Conservation (phyloP, 2,888 invertebrate genomes). For the Salpingus planirostris region DNA sequence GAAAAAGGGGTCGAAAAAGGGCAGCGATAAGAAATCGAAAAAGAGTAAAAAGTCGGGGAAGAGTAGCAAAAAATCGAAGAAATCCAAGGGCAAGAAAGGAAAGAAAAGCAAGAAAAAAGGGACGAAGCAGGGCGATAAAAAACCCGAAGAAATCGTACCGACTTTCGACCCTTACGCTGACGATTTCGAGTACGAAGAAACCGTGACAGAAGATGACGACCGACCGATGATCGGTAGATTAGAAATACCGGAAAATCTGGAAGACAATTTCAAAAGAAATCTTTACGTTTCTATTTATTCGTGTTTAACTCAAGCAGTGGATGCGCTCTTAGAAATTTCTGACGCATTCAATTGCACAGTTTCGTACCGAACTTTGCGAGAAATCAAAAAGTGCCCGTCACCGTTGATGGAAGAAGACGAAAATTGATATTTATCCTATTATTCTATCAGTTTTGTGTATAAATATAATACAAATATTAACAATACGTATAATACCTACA, state of each 20-base stretch:
- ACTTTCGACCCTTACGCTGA: constrained; percentile 8
- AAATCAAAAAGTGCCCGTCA: too few species aligned
- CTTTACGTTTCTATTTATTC: constrained; percentile 7
- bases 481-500: too few species aligned
- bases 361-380: too few species aligned
- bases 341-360: too few species aligned
- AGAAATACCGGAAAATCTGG: background rate
- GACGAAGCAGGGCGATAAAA: background rate
- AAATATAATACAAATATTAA: too few species aligned
- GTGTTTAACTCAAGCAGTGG: constrained; percentile 6
- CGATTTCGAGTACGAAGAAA: constrained; percentile 4
- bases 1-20: constrained; percentile 2
- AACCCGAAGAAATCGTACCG: background rate
- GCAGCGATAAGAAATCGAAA: constrained; percentile 1
- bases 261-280: constrained; percentile 6
- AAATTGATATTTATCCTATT: too few species aligned
- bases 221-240: background rate
- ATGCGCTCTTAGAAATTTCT: constrained; percentile 8
- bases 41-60: constrained; percentile 2
- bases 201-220: background rate
- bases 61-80: constrained; percentile 1
- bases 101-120: constrained; percentile 1
- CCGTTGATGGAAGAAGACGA: too few species aligned
- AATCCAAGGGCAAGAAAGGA: constrained; percentile 1
- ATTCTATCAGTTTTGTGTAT: too few species aligned